These are phyloP conservation scores for Marmota monax DNA, from an alignment of 2,113 vertebrate genomes.

Conservation along the genomic window DNA sequence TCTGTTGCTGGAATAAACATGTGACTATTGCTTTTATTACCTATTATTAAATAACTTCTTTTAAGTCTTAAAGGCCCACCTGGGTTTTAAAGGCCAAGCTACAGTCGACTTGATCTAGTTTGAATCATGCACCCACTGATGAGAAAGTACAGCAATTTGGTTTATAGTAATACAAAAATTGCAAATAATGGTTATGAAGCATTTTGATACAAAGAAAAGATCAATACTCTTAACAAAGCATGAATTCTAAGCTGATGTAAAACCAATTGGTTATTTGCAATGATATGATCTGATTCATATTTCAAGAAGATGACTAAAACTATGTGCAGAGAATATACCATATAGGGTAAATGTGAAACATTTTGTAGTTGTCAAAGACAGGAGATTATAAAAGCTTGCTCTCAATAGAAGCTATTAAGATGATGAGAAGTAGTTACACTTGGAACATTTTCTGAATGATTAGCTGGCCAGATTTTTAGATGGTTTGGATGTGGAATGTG, in stretches of 20 bases:
- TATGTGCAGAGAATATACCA: neutral
- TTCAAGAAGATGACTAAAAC: neutral
- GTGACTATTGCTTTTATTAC: neutral
- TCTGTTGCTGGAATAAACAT: neutral
- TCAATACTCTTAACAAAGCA: neutral
- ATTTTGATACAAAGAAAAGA: neutral
- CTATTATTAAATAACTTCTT: neutral
- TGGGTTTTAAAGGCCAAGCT: neutral
- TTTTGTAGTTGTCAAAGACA: neutral
- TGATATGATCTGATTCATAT: neutral
- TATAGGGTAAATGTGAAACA: neutral
- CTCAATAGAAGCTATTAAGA: neutral
- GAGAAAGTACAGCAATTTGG: neutral
- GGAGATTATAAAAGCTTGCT: neutral
- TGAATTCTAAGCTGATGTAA: neutral
- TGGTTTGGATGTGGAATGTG: neutral
- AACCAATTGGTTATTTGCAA: neutral
- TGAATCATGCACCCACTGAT: neutral
- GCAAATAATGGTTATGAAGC: neutral
- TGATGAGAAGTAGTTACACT: neutral
- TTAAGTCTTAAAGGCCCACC: neutral
- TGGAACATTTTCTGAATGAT: neutral
- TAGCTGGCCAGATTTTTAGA: neutral
- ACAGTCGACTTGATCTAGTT: neutral
- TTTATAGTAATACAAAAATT: neutral